phyloP scores from a whole-genome alignment of 2,113 vertebrate genomes.

The Nanger granti region DNA sequence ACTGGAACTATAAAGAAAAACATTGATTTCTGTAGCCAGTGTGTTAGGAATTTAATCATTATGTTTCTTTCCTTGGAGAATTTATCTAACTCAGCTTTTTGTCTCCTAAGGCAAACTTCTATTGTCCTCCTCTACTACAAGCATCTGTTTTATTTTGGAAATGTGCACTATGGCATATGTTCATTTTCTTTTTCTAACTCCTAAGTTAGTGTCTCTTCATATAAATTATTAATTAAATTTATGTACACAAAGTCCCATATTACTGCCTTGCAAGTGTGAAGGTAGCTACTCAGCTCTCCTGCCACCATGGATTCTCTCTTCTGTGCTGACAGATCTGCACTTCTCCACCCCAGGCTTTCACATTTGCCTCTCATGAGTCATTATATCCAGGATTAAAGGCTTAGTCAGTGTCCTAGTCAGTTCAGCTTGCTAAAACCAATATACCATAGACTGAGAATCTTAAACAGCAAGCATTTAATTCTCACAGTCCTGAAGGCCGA shows the following conservation, averaged over 20 bases:
- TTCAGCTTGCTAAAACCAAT: not conserved
- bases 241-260: not conserved
- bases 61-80: not conserved
- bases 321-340: not conserved
- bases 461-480: not conserved
- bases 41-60: not conserved
- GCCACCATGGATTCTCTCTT: too few species aligned
- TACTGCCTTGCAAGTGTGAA: not conserved
- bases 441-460: not conserved
- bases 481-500: not conserved
- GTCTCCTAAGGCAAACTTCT: not conserved
- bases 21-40: not conserved
- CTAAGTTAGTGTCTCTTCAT: not conserved
- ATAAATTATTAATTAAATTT: not conserved
- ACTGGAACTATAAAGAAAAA: conserved; percentile 21
- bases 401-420: not conserved
- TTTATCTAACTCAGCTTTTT: not conserved
- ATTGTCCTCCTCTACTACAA: not conserved
- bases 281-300: not conserved
- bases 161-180: not conserved
- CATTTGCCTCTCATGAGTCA: not conserved
- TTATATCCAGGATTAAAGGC: not conserved
- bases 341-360: not conserved
- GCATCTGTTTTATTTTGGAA: not conserved
- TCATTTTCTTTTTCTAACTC: not conserved